Conservation (phyloP, 2,797 vertebrate species). For the Setipinna tenuifilis region DNA sequence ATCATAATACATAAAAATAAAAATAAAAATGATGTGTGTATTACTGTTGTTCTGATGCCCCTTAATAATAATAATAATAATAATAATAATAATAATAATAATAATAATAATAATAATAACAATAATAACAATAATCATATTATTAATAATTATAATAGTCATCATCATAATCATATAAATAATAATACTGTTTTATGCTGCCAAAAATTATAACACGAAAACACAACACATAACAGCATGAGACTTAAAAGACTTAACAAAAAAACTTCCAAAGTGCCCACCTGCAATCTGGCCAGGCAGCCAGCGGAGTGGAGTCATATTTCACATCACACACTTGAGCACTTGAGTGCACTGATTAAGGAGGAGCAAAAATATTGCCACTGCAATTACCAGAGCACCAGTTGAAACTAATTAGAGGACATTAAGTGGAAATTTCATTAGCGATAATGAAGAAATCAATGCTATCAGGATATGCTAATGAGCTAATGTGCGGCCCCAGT, state of each 20-base stretch:
- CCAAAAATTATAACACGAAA: neutral
- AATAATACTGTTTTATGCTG: too few species aligned
- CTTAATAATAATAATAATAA: neutral
- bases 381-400: slow-evolving; percentile 67
- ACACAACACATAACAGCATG: neutral
- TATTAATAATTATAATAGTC: too few species aligned
- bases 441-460: slow-evolving; percentile 79
- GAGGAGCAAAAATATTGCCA: slow-evolving; percentile 61
- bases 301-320: slow-evolving; percentile 43
- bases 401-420: slow-evolving; percentile 80
- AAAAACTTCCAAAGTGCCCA: neutral
- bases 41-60: neutral
- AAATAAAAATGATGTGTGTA: neutral
- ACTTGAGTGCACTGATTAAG: slow-evolving; percentile 59
- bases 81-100: too few species aligned
- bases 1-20: neutral
- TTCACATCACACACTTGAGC: slow-evolving; percentile 57
- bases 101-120: too few species aligned
- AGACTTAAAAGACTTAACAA: neutral
- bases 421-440: slow-evolving; percentile 80
- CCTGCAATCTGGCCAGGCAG: neutral
- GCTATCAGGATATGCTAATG: slow-evolving; percentile 83
- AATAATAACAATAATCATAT: too few species aligned
- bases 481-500: slow-evolving; percentile 49
- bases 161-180: too few species aligned